phyloP scores from a whole-genome alignment of 2,797 vertebrate genomes.

The Pipistrellus pipistrellus region DNA sequence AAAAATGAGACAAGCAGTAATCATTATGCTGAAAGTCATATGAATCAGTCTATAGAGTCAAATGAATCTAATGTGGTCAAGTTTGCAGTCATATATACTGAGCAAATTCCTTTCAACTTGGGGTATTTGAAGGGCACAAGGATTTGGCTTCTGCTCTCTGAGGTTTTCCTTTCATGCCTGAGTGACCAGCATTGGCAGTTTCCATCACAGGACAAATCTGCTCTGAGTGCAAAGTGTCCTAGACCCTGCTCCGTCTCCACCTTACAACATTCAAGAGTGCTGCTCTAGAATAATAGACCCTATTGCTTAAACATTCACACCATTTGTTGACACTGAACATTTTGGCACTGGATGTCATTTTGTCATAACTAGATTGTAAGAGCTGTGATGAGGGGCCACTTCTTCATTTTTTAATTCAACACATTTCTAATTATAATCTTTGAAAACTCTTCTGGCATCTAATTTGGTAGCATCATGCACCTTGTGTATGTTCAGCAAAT shows the following conservation, averaged over 20 bases:
- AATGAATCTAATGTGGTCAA: background rate
- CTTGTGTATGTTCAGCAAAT: constrained; percentile 48
- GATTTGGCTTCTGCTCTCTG: background rate
- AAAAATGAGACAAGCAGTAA: too few relatives aligned
- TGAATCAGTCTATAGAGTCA: background rate
- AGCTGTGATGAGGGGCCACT: background rate
- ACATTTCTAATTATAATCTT: constrained; percentile 61
- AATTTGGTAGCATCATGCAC: background rate
- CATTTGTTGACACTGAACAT: constrained; percentile 48
- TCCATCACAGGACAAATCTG: background rate
- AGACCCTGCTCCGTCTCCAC: background rate
- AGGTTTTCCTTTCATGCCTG: background rate
- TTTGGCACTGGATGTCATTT: background rate
- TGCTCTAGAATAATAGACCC: background rate
- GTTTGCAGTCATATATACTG: background rate
- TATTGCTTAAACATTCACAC: constrained; percentile 18
- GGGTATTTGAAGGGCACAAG: background rate
- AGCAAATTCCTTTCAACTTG: background rate
- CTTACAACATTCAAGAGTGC: background rate
- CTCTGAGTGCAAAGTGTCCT: background rate
- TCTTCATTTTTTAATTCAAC: constrained; percentile 64
- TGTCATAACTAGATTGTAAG: constrained; percentile 32
- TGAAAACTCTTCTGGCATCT: background rate
- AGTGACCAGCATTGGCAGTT: background rate
- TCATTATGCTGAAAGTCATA: too few relatives aligned